phyloP scores from a whole-genome alignment of 2,888 invertebrate species.

The Patella caerulea region DNA sequence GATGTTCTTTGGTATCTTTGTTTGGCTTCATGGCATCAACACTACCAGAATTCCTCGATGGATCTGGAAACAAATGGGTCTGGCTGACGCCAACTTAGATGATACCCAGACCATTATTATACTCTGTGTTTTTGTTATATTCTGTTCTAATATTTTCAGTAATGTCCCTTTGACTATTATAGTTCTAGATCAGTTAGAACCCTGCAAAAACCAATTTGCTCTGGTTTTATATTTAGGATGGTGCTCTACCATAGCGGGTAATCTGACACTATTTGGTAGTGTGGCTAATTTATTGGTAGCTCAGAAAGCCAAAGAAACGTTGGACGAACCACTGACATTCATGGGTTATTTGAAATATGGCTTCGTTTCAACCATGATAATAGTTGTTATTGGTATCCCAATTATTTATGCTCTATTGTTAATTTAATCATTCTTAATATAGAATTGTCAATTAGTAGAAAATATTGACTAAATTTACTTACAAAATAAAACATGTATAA shows the following conservation, averaged over 20 bases:
- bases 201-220: slow-evolving; percentile 34
- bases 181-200: slow-evolving; percentile 41
- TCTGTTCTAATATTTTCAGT: slow-evolving; percentile 45
- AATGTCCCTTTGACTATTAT: slow-evolving; percentile 46
- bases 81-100: slow-evolving; percentile 18
- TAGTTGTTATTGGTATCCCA: slow-evolving; percentile 29
- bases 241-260: slow-evolving; percentile 44
- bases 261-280: slow-evolving; percentile 45
- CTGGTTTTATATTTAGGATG: slow-evolving; percentile 44
- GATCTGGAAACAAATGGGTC: slow-evolving; percentile 36
- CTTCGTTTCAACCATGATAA: slow-evolving; percentile 30
- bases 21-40: slow-evolving; percentile 45
- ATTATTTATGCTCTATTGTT: slow-evolving; percentile 29
- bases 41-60: slow-evolving; percentile 37
- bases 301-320: slow-evolving; percentile 30
- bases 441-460: no score
- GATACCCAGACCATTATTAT: slow-evolving; percentile 22
- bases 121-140: slow-evolving; percentile 32
- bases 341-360: slow-evolving; percentile 33
- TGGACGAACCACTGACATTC: slow-evolving; percentile 29
- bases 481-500: no score
- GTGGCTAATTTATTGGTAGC: slow-evolving; percentile 46
- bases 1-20: slow-evolving; percentile 44
- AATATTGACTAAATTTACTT: no score
- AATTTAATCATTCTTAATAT: background rate